Percentiles rank a stretch among this genome's conserved stretches.
phyloP scores from a whole-genome alignment of 2,888 invertebrate species.

The Dynastes hyllus region DNA sequence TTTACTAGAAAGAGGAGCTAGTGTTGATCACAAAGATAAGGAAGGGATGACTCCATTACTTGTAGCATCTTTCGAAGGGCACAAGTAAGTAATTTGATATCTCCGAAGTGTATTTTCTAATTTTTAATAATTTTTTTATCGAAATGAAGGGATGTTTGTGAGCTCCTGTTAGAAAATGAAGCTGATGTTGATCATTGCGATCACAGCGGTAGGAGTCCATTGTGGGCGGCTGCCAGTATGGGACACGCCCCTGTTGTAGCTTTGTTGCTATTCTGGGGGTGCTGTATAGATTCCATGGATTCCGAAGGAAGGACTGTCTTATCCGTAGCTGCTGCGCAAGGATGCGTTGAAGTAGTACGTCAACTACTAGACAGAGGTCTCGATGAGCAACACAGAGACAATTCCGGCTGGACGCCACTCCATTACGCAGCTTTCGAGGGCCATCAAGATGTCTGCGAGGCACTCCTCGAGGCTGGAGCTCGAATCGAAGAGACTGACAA shows the following conservation, averaged over 20 bases:
- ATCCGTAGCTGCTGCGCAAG: constrained; percentile 89
- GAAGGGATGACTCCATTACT: constrained; percentile 91
- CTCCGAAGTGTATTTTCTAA: neutral
- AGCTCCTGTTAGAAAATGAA: constrained; percentile 91
- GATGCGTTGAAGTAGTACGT: constrained; percentile 90
- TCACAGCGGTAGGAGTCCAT: constrained; percentile 85
- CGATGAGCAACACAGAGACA: constrained; percentile 92
- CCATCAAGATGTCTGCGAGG: constrained; percentile 87
- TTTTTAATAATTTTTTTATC: neutral
- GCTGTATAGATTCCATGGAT: constrained; percentile 96
- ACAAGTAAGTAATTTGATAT: constrained; percentile 74
- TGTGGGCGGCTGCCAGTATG: constrained; percentile 95
- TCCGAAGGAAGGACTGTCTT: constrained; percentile 93
- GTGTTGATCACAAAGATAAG: constrained; percentile 87
- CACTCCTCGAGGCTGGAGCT: constrained; percentile 89
- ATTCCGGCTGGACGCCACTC: constrained; percentile 97
- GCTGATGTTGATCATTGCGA: constrained; percentile 94
- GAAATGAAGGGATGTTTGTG: constrained; percentile 86
- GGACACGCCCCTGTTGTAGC: constrained; percentile 92
- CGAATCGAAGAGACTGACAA: constrained; percentile 92
- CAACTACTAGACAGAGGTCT: constrained; percentile 90
- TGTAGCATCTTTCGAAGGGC: constrained; percentile 94
- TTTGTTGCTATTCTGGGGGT: constrained; percentile 94
- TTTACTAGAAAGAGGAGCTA: constrained; percentile 87
- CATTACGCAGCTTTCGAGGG: constrained; percentile 98